These are phyloP conservation scores for Pandemis corylana DNA, from an alignment of 2,888 invertebrate species.

Conservation along the genomic window DNA sequence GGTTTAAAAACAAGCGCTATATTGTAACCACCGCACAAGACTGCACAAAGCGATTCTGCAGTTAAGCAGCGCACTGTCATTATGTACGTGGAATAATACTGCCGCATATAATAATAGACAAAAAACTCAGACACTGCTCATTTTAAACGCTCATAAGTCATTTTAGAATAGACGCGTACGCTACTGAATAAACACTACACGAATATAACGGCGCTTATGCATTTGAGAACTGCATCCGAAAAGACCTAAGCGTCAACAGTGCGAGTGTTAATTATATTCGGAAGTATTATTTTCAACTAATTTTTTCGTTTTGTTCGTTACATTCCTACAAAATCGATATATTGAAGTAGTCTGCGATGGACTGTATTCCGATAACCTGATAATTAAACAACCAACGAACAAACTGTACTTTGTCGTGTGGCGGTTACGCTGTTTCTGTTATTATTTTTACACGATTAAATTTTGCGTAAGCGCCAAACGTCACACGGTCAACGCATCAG, in stretches of 20 bases:
- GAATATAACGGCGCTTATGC: background rate
- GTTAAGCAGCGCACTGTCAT: constrained; percentile 10
- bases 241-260: background rate
- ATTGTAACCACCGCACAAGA: constrained; percentile 12
- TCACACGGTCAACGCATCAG: background rate
- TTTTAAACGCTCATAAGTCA: background rate
- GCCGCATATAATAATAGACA: constrained; percentile 5
- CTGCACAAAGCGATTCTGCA: constrained; percentile 13
- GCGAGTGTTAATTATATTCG: background rate
- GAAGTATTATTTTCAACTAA: background rate
- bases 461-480: background rate
- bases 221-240: background rate
- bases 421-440: background rate
- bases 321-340: background rate
- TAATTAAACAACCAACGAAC: background rate
- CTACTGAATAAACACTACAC: background rate
- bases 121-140: background rate
- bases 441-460: background rate
- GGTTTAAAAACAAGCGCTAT: constrained; percentile 13
- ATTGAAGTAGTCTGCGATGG: background rate
- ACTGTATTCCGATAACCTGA: background rate
- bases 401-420: background rate
- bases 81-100: constrained; percentile 3
- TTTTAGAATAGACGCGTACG: background rate
- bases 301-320: background rate